Base-by-base conservation (phyloP, 2,113 vertebrate genomes). In the Rhabdomys dilectus region DNA sequence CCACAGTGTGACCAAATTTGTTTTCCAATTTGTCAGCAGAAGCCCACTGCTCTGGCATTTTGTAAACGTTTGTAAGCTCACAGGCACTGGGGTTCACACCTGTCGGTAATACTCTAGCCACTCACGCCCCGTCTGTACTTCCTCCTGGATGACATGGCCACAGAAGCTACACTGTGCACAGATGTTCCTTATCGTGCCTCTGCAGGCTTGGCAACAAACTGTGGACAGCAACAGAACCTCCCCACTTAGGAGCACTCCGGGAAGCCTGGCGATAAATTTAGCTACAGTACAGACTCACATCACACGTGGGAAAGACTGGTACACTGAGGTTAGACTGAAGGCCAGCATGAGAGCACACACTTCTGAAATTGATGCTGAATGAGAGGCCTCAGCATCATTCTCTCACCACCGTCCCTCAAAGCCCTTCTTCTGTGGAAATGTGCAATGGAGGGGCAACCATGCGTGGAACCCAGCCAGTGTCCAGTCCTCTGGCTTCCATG, bases 401-500 rank as follows among this genome's bases (percentile, higher is more conserved):
- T 73, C 81, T 77, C 42, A 3, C 82, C 88, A 39, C 86, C 88
- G n/a, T 77, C 94, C 95, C 91, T 73, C 76, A 66, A 94, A 96
- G 62, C 86, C 94, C 89, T 56, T 77, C 82, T 93, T 76, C 78
- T 16, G 48, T n/a, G 16, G 56, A 80, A 82, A 93, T 13, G 29
- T 53, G 66, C 15, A 2, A 16, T 85, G 58, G 58, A 64, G 73
- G 26, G 53, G 53, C 5, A 4, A 39, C 31, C 26, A 58, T 26
- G 77, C 62, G 2, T 31, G 66, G 78, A 2, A 53, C 89, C 51
- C 31, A 12, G 92, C 9, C 68, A 58, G 1, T 56, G 56, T 36
- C 7, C 39, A 19, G 73, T 62, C 1, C 85, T 48, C 91, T 31
- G 42, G 21, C 15, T 3, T 26, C 39, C 48, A 75, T 91, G 86